These are phyloP conservation scores for Himalopsyche anomala DNA, from an alignment of 2,888 invertebrate species.

Conservation along the genomic window DNA sequence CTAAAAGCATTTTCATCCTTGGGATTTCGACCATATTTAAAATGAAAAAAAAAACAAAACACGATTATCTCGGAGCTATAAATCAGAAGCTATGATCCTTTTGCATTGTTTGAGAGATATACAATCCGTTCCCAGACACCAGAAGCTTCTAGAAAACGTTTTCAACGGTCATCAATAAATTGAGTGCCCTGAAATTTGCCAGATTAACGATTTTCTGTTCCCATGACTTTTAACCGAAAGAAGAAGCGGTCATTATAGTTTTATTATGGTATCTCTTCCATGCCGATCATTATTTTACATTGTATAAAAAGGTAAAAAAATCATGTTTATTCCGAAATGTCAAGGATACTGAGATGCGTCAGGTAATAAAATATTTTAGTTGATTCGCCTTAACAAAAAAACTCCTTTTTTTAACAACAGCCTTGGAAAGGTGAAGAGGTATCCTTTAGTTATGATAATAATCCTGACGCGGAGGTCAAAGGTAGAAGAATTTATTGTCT, in stretches of 20 bases:
- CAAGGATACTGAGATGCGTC: slow-evolving; percentile 38
- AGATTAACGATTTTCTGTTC: neutral
- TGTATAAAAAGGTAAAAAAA: slow-evolving; percentile 23
- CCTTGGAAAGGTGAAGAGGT: slow-evolving; percentile 35
- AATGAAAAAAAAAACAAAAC: too few species aligned
- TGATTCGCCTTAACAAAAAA: slow-evolving; percentile 11
- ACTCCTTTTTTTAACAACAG: slow-evolving; percentile 10
- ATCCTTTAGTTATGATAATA: slow-evolving; percentile 12
- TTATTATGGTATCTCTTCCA: slow-evolving; percentile 19
- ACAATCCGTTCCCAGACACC: too few species aligned
- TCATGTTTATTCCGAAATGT: slow-evolving; percentile 20
- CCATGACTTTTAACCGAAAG: slow-evolving; percentile 43
- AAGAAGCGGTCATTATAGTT: slow-evolving; percentile 32
- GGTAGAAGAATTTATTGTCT: slow-evolving; percentile 29
- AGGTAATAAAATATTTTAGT: slow-evolving; percentile 13
- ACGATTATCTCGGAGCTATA: too few species aligned
- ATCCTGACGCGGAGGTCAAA: slow-evolving; percentile 16
- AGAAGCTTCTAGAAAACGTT: too few species aligned
- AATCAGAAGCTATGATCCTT: too few species aligned
- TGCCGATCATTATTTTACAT: slow-evolving; percentile 12
- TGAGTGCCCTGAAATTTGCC: neutral
- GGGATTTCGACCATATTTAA: too few species aligned
- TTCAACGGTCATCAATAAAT: too few species aligned
- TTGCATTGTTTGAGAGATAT: too few species aligned
- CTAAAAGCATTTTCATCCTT: too few species aligned